phyloP scores from a whole-genome alignment of 2,888 invertebrate species.

The Stenodema calcarata region DNA sequence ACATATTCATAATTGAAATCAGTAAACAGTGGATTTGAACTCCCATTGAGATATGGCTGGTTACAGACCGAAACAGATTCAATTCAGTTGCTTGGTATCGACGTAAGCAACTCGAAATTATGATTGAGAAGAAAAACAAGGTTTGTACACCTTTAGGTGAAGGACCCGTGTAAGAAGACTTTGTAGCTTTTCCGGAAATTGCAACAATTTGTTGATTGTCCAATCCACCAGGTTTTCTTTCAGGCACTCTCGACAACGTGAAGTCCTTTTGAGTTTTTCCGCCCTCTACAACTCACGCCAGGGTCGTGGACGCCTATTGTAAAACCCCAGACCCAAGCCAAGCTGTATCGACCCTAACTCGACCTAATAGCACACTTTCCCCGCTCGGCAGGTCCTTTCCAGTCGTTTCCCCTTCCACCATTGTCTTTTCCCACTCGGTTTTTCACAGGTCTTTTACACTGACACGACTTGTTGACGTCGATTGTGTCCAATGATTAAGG shows the following conservation, averaged over 20 bases:
- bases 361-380: background rate
- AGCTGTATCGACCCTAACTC: constrained; percentile 24
- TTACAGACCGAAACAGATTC: no score
- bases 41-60: no score
- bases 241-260: background rate
- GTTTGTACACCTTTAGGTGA: no score
- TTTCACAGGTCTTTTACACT: background rate
- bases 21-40: no score
- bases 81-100: no score
- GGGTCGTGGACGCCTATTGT: background rate
- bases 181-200: no score
- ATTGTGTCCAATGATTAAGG: background rate
- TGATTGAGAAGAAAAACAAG: no score
- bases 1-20: no score
- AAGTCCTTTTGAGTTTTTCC: background rate
- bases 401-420: background rate
- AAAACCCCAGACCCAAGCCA: background rate
- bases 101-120: no score
- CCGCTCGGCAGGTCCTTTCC: background rate
- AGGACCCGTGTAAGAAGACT: no score
- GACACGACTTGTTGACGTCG: background rate
- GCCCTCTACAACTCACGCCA: background rate
- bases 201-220: no score
- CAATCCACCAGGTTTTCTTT: no score
- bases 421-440: background rate